phyloP scores from a whole-genome alignment of 2,113 vertebrate genomes.

The Chionomys nivalis region DNA sequence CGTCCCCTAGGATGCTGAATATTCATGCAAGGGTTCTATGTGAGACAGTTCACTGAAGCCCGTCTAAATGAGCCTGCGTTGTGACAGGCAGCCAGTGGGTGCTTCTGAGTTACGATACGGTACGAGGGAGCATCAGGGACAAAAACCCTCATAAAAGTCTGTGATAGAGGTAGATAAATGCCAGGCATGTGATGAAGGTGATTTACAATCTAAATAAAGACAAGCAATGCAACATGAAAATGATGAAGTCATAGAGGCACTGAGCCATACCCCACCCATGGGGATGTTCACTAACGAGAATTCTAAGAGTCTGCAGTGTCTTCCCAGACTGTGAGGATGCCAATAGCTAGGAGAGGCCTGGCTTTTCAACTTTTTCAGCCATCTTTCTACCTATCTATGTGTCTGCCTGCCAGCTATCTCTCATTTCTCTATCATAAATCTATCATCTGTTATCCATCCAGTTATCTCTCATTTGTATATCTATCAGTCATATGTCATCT shows the following conservation, averaged over 20 bases:
- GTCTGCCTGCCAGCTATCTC: not conserved
- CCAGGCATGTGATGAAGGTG: not conserved
- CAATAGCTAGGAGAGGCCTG: not conserved
- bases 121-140: not conserved
- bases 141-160: not conserved
- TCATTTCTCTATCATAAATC: not conserved
- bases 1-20: not conserved
- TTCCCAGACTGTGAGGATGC: not conserved
- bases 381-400: not conserved
- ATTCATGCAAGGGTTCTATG: not conserved
- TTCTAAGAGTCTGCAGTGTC: not conserved
- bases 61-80: not conserved
- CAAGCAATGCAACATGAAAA: constrained; percentile 10
- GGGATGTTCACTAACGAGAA: not conserved
- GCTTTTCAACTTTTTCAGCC: not conserved
- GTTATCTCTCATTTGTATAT: not conserved
- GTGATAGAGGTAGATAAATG: not conserved
- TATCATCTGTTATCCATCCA: not conserved
- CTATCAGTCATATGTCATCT: not conserved
- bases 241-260: not conserved
- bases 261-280: not conserved
- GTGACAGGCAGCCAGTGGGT: not conserved
- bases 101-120: not conserved
- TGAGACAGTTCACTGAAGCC: not conserved
- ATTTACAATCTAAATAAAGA: constrained; percentile 17